phyloP scores from a whole-genome alignment of 1,140 invertebrate species.

The Augochlora pura region DNA sequence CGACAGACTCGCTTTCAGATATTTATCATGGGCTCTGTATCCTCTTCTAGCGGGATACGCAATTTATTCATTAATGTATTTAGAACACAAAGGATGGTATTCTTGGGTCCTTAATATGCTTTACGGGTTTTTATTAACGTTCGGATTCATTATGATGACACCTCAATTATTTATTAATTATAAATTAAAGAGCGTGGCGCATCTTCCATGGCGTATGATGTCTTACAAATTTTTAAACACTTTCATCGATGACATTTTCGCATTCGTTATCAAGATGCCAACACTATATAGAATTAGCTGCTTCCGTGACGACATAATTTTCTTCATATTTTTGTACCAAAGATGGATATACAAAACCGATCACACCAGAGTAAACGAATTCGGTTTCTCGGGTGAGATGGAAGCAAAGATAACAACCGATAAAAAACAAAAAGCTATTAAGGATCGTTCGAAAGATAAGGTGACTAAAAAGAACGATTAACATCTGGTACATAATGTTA shows the following conservation, averaged over 20 bases:
- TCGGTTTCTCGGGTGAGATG: constrained; percentile 93
- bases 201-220: constrained; percentile 99
- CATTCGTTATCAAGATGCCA: constrained; percentile 99
- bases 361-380: constrained; percentile 96
- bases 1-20: constrained; percentile 97
- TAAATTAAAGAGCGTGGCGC: constrained; percentile 99
- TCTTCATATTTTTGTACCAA: constrained; percentile 99
- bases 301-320: constrained; percentile 98
- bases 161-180: constrained; percentile 99
- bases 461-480: constrained; percentile 72
- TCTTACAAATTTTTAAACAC: constrained; percentile 99
- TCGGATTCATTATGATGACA: constrained; percentile 99
- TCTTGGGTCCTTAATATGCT: constrained; percentile 96
- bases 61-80: constrained; percentile 97
- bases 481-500: constrained; percentile 51
- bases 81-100: constrained; percentile 99
- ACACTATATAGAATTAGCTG: constrained; percentile 97
- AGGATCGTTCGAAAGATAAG: constrained; percentile 55
- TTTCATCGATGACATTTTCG: constrained; percentile 99
- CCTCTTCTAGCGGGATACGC: constrained; percentile 96
- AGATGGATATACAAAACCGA: constrained; percentile 99
- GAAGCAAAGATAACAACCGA: constrained; percentile 69
- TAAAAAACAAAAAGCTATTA: constrained; percentile 58
- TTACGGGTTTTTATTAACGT: constrained; percentile 98
- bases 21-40: constrained; percentile 97